phyloP scores from a whole-genome alignment of 92 coral and sea anemone genomes.

The Umimayanthus kanabou region DNA sequence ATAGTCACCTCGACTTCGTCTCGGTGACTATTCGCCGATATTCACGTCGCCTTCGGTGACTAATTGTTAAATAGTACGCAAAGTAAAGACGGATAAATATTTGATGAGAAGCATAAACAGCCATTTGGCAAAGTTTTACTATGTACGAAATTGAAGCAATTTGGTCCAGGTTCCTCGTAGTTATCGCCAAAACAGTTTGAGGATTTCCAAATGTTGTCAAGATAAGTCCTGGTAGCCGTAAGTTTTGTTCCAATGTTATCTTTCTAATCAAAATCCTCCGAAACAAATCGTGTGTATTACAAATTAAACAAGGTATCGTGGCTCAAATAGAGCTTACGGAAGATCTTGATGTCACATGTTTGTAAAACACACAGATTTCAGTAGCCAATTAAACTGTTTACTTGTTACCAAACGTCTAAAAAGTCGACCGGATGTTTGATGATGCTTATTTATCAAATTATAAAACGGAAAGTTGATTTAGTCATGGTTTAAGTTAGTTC shows the following conservation, averaged over 20 bases:
- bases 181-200: neutral
- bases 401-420: neutral
- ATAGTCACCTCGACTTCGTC: too few species aligned
- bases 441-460: neutral
- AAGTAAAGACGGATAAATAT: neutral
- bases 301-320: neutral
- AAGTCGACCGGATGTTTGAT: neutral
- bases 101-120: neutral
- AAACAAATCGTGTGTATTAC: neutral
- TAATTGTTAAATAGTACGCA: neutral
- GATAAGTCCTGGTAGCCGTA: neutral
- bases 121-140: neutral
- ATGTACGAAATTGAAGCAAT: neutral
- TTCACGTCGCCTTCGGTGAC: too few species aligned
- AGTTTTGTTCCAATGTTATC: neutral
- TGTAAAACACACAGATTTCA: neutral
- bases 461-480: neutral
- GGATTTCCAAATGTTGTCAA: neutral
- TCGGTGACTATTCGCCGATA: too few species aligned
- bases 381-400: neutral
- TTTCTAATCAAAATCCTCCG: neutral
- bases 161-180: neutral
- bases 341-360: neutral
- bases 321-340: neutral
- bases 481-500: neutral